These are phyloP conservation scores for Thunnus thynnus DNA, from an alignment of 2,113 vertebrate genomes.

Conservation along the genomic window DNA sequence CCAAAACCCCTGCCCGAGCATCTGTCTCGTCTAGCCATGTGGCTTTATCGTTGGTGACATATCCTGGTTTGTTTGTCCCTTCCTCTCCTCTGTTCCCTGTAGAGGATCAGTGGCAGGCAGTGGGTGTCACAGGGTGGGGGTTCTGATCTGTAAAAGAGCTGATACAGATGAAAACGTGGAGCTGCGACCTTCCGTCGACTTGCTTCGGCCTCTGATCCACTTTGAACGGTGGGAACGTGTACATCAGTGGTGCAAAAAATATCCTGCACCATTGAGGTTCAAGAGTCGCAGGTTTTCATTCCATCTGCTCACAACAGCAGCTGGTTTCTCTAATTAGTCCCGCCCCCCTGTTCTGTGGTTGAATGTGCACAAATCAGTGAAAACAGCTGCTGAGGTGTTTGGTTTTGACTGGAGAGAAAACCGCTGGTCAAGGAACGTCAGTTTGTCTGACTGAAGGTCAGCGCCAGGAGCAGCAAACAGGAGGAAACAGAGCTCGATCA, in stretches of 20 bases:
- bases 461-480: slow-evolving; percentile 7
- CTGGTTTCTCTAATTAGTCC: slow-evolving; percentile 65
- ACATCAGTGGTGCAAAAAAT: background rate
- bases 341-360: slow-evolving; percentile 21
- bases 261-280: background rate
- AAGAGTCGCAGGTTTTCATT: slow-evolving; percentile 12
- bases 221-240: background rate
- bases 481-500: slow-evolving; percentile 1
- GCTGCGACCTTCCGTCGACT: background rate
- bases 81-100: slow-evolving; percentile 15
- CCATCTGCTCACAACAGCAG: slow-evolving; percentile 40
- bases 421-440: background rate
- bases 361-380: slow-evolving; percentile 32
- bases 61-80: slow-evolving; percentile 50
- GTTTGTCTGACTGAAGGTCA: slow-evolving; percentile 33
- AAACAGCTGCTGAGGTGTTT: slow-evolving; percentile 45
- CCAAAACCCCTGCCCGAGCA: slow-evolving; percentile 34
- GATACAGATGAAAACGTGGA: slow-evolving; percentile 10
- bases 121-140: background rate
- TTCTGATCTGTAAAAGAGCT: slow-evolving; percentile 26
- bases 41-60: slow-evolving; percentile 42
- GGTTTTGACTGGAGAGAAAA: background rate
- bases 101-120: slow-evolving; percentile 42
- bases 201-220: slow-evolving; percentile 14
- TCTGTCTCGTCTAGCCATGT: slow-evolving; percentile 47